Base-by-base conservation (phyloP, 2,113 vertebrate species). In the Coptodon rendalli region DNA sequence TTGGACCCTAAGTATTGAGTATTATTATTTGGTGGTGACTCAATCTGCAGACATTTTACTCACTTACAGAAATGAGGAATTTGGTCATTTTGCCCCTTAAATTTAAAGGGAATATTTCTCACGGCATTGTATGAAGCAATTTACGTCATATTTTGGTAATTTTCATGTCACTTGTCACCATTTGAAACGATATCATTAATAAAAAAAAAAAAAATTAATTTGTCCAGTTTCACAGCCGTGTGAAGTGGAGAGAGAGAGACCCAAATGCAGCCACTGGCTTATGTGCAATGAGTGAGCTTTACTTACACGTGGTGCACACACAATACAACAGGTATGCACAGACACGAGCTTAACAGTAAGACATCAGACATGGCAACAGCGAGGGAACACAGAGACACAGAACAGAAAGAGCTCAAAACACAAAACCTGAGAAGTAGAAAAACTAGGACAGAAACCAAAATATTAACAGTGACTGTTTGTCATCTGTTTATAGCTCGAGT, bases 191-290 rank as follows among this genome's bases (percentile, higher is more conserved):
- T 56, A 56, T 56, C 22, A 13, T 56, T 56, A 56, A 56, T 56
- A 24, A 56, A 27, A 24, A 54, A 22, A 0, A 0, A 0, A 4
- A 54, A 54, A 54, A 24, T 12, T 13, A 4, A 4, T 56, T 24
- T 56, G 22, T 56, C 53, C 53, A 2, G 53, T 56, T 24, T 56
- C 0, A 27, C 24, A 5, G 54, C 24, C 24, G 24, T 27, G 56
- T 29, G 3, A 57, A 57, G 56, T 57, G 24, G 24, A 57, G 56
- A 29, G 54, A 57, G 54, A 57, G 7, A 3, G 24, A 59, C 24
- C 56, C 56, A 59, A 29, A 29, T 29, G 24, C 24, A 27, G 12
- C 2, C 0, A 57, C 54, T 57, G 54, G 6, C 24, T 14, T 5
- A 27, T 13, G 12, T 57, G 12, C 12, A 8, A 57, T 27, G 24